Conservation (phyloP, 2,797 vertebrate species). For the Babyrousa celebensis region DNA sequence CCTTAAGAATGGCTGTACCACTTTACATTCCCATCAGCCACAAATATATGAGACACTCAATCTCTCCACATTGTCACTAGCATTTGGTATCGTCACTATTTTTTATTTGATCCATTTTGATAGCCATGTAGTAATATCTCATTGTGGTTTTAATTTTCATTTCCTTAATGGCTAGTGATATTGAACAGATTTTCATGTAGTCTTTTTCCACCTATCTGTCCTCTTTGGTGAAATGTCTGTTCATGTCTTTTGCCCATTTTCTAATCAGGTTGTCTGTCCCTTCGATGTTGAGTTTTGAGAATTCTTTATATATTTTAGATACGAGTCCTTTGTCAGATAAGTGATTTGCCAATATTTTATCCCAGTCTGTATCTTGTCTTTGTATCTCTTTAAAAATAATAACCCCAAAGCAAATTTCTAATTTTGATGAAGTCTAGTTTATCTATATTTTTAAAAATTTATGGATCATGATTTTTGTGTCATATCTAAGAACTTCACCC, state of each 20-base stretch:
- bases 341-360: slow-evolving; percentile 17
- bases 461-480: not conserved
- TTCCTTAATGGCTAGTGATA: not conserved
- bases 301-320: slow-evolving; percentile 31
- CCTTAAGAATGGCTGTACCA: not conserved
- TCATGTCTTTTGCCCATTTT: slow-evolving; percentile 34
- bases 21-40: slow-evolving; percentile 20
- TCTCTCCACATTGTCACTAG: slow-evolving; percentile 23
- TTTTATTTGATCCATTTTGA: slow-evolving; percentile 42
- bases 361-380: not conserved
- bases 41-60: not conserved
- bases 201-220: slow-evolving; percentile 12
- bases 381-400: not conserved
- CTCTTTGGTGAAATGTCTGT: slow-evolving; percentile 28
- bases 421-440: not conserved
- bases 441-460: not conserved
- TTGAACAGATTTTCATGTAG: not conserved
- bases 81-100: not conserved
- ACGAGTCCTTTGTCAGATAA: slow-evolving; percentile 31
- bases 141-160: slow-evolving; percentile 29
- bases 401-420: slow-evolving; percentile 9
- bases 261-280: not conserved
- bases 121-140: not conserved
- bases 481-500: not conserved
- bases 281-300: slow-evolving; percentile 65